Evolutionary conservation across 2,797 vertebrate species (phyloP).

Genomic region (Dromococcyx pavoninus): DNA sequence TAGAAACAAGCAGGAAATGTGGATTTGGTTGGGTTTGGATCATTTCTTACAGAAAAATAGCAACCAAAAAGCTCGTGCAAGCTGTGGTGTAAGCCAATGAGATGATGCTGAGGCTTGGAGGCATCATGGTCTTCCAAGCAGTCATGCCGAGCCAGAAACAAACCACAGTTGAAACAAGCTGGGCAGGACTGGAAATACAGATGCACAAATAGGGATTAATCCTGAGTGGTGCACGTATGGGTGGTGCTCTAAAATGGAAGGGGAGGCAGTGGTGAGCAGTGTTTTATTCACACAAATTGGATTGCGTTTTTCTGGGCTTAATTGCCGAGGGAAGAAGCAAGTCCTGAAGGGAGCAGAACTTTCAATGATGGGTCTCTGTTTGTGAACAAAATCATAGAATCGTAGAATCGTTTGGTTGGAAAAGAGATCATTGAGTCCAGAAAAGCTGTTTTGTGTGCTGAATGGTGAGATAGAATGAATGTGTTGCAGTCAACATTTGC

Average conservation of each 20-base stretch:
- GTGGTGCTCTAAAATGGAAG: not conserved
- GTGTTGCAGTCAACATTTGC: not conserved
- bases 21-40: not conserved
- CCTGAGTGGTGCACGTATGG: not conserved
- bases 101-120: not conserved
- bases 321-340: not conserved
- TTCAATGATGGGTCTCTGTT: not conserved
- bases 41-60: not conserved
- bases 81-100: not conserved
- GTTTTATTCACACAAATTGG: not conserved
- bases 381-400: not conserved
- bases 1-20: not conserved
- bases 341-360: not conserved
- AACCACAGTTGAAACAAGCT: not conserved
- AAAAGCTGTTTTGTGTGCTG: not conserved
- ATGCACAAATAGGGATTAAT: not conserved
- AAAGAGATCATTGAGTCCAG: not conserved
- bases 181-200: not conserved
- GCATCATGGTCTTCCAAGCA: rapidly evolving
- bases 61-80: not conserved
- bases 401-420: no score
- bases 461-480: not conserved
- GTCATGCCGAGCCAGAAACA: not conserved
- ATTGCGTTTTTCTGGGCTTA: not conserved
- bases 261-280: not conserved